Evolutionary conservation across 1,140 invertebrate genomes (phyloP), one percentile per base, ranked within the genome.

Genomic region (Pseudomyrmex dendroicus): DNA sequence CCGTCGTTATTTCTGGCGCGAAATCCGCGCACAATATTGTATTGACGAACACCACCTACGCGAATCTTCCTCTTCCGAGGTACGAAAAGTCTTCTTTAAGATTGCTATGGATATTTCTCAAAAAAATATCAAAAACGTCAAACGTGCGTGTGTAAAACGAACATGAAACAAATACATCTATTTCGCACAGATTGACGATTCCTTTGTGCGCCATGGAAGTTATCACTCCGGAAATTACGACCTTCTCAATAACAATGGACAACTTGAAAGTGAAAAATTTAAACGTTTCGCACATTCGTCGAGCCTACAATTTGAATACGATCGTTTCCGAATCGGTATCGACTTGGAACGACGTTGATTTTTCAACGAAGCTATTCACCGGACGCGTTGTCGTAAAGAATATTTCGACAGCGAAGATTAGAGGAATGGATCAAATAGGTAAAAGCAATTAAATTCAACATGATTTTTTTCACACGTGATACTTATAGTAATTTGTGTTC

Each of bases 1-100:
- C 61, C 20, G 17, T 84, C 10, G 50, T 77, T 52, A 87, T 92
- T 56, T 90, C 88, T 17, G 92, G 91, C 50, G 83, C 17, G 10
- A 93, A 93, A 85, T 76, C 62, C 20, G 63, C 83, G 25, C 63
- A 13, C 0, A 66, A 84, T 44, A 87, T 72, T 72, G 35, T 91
- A 5, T 62, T 93, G 56, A 66, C 86, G 57, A 61, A 85, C 5
- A 73, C 44, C 35, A 44, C 84, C 3, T 87, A 85, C 12, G 22
- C 82, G 7, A 77, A 72, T n/a, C 70, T 90, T 17, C 86, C 89
- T 0, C 35, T 85, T 48, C 84, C 87, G 54, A 82, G 72, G 91
- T 92, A 88, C 0, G 59, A 10, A 64, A 2, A 35, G 48, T 5
- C 3, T 20, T n/a, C 17, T 22, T 57, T 48, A n/a, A 70, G 17